Percentiles rank a stretch among this genome's conserved stretches.
These are phyloP conservation scores for Eciton burchellii DNA, from an alignment of 1,140 invertebrate species.

Conservation along the genomic window DNA sequence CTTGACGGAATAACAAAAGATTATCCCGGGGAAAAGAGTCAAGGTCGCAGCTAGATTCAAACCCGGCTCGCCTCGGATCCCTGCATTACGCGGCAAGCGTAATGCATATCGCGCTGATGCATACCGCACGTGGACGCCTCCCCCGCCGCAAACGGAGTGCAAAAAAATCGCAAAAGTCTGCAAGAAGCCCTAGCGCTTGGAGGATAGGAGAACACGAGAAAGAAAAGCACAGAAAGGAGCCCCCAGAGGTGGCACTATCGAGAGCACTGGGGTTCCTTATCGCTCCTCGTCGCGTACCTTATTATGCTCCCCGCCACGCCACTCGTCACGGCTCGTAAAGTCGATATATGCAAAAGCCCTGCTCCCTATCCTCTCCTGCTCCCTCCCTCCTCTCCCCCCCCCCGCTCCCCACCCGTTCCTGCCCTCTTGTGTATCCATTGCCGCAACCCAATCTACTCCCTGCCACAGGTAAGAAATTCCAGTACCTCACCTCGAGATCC, in stretches of 20 bases:
- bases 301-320: constrained; percentile 55
- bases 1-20: too few species aligned
- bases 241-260: constrained; percentile 49
- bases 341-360: constrained; percentile 63
- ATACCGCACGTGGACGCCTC: constrained; percentile 1
- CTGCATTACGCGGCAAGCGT: background rate
- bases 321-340: constrained; percentile 72
- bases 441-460: constrained; percentile 53
- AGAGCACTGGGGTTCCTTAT: constrained; percentile 67
- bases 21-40: background rate
- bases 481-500: constrained; percentile 41
- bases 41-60: background rate
- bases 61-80: background rate
- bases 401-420: background rate
- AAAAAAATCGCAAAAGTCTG: constrained; percentile 12
- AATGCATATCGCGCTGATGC: background rate
- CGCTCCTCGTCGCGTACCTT: constrained; percentile 55
- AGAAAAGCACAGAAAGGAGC: constrained; percentile 14
- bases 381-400: background rate
- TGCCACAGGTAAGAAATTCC: constrained; percentile 56
- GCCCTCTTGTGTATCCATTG: constrained; percentile 2
- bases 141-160: background rate
- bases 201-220: constrained; percentile 20
- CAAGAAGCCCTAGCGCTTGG: background rate
- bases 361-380: background rate